phyloP scores from a whole-genome alignment of 2,888 invertebrate species.

The Rhaphigaster nebulosa region DNA sequence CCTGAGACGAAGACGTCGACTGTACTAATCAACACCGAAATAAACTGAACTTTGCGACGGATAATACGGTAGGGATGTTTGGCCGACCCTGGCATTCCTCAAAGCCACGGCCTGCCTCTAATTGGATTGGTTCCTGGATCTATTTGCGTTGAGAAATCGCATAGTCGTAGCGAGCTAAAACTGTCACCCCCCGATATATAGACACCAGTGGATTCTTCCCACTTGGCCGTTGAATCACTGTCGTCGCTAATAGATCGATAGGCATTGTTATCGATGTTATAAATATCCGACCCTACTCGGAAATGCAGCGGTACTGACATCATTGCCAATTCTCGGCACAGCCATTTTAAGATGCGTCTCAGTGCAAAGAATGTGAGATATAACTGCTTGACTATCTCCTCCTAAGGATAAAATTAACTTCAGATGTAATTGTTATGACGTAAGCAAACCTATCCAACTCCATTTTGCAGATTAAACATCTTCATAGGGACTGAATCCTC shows the following conservation, averaged over 20 bases:
- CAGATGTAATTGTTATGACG: neutral
- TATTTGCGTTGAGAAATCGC: constrained; percentile 3
- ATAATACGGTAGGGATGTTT: neutral
- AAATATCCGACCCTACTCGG: constrained; percentile 14
- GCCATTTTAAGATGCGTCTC: neutral
- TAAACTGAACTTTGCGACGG: neutral
- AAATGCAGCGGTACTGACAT: constrained; percentile 20
- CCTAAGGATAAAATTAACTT: neutral
- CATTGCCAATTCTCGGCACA: neutral
- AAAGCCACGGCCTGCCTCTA: neutral
- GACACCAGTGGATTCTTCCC: neutral
- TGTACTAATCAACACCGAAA: neutral
- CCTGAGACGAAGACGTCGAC: neutral
- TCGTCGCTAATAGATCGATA: neutral
- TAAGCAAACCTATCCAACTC: too few species aligned
- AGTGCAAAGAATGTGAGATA: neutral
- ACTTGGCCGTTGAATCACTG: constrained; percentile 15
- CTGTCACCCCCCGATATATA: neutral
- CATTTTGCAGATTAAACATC: too few species aligned
- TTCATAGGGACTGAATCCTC: too few species aligned
- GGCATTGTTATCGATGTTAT: neutral
- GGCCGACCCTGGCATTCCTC: constrained; percentile 47
- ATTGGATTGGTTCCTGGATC: neutral
- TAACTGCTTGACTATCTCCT: neutral
- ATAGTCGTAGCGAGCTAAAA: neutral